Evolutionary conservation across 2,113 vertebrate genomes (phyloP).

Genomic region (Pollachius pollachius): DNA sequence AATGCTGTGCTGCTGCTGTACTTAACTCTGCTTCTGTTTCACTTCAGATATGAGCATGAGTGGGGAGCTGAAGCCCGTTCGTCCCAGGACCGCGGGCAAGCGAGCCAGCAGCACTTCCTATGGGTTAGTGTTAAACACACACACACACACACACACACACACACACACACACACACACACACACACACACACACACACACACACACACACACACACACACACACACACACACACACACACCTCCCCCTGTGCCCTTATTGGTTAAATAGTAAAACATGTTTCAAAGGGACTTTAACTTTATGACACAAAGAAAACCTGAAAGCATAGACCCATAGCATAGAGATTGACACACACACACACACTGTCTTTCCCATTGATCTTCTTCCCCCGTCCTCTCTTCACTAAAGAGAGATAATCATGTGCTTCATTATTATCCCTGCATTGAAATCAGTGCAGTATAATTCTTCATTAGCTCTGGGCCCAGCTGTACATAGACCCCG

Average conservation of each 20-base stretch:
- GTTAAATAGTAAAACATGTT: neutral
- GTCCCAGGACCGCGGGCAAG: constrained; percentile 71
- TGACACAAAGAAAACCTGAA: no score
- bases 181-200: neutral
- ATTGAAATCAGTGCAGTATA: constrained; percentile 52
- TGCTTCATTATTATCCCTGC: constrained; percentile 42
- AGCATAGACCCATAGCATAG: no score
- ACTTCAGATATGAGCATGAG: constrained; percentile 74
- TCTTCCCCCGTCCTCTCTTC: neutral
- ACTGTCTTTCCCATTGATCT: neutral
- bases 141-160: no score
- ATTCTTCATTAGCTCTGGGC: constrained; percentile 52
- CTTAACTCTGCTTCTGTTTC: constrained; percentile 43
- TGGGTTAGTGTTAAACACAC: constrained; percentile 60
- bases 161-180: no score
- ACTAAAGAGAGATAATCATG: constrained; percentile 26
- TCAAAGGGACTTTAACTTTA: no score
- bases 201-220: neutral
- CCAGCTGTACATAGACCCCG: constrained; percentile 40
- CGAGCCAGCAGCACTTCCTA: constrained; percentile 70
- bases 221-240: neutral
- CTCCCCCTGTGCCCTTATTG: no score
- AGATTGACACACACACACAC: neutral
- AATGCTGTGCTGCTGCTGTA: neutral
- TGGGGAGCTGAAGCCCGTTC: constrained; percentile 75